These are phyloP conservation scores for Epizoanthus rinbou DNA, from an alignment of 92 coral and sea anemone species.

Conservation along the genomic window DNA sequence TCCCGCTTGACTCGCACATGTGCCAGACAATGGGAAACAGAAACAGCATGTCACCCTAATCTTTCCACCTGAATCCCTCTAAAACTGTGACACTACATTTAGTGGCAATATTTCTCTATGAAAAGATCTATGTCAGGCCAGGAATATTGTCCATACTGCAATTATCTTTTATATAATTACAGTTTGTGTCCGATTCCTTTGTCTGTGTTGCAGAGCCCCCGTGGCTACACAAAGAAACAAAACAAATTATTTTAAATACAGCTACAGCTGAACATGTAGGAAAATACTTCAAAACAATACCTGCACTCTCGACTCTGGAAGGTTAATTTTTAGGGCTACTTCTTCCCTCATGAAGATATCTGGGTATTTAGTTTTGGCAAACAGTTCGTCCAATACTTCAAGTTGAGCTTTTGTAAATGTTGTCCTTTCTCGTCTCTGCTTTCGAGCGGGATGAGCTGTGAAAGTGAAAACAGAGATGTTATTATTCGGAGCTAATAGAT, in stretches of 20 bases:
- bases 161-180: background rate
- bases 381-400: constrained; percentile 93
- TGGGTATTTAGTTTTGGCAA: constrained; percentile 94
- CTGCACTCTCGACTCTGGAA: constrained; percentile 99
- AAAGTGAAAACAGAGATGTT: background rate
- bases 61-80: background rate
- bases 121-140: background rate
- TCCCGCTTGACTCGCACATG: background rate
- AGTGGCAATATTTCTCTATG: background rate
- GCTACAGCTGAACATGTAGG: background rate
- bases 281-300: constrained; percentile 40
- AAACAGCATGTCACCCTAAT: background rate
- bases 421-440: constrained; percentile 96
- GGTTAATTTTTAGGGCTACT: constrained; percentile 93
- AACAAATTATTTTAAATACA: background rate
- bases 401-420: constrained; percentile 98
- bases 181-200: background rate
- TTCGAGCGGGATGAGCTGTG: constrained; percentile 89
- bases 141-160: background rate
- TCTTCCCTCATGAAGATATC: constrained; percentile 99
- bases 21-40: background rate
- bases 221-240: background rate
- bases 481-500: background rate
- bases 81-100: too few relatives aligned
- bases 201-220: background rate